A percentile compares a stretch with the other conserved stretches of the same genome.
Conservation (phyloP, 2,797 vertebrate species). For the Mareca penelope region DNA sequence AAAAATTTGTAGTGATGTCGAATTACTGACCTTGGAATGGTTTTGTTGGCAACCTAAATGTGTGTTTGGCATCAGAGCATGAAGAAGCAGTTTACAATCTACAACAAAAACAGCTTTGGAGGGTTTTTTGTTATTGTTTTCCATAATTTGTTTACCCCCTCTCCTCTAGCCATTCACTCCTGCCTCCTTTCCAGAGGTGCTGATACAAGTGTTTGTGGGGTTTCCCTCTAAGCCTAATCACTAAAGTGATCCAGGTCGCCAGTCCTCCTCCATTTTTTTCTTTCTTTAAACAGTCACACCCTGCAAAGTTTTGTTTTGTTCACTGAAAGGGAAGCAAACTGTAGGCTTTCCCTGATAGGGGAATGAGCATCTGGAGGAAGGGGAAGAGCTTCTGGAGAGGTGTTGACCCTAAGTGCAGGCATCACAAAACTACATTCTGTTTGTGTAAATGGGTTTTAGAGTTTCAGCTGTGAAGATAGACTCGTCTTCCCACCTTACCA, state of each 20-base stretch:
- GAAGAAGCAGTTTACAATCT: background rate
- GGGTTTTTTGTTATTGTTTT: background rate
- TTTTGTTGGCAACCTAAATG: background rate
- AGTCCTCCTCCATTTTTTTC: background rate
- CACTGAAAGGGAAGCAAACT: background rate
- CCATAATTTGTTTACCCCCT: background rate
- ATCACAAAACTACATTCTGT: background rate
- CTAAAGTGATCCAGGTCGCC: background rate
- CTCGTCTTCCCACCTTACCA: background rate
- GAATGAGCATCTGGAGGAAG: background rate
- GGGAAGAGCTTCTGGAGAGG: background rate
- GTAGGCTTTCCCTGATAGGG: background rate
- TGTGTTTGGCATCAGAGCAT: background rate
- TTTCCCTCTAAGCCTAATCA: background rate
- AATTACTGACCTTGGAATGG: constrained; percentile 9
- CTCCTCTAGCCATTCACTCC: background rate
- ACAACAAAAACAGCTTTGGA: background rate
- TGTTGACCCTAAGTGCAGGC: background rate
- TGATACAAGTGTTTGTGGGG: background rate
- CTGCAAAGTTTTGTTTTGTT: background rate
- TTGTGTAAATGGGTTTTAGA: background rate
- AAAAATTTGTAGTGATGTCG: background rate
- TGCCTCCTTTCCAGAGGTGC: background rate
- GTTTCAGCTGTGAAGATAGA: background rate
- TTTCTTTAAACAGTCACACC: background rate